Evolutionary conservation across 2,888 invertebrate species (phyloP).

Genomic region (Parnassius orleans): DNA sequence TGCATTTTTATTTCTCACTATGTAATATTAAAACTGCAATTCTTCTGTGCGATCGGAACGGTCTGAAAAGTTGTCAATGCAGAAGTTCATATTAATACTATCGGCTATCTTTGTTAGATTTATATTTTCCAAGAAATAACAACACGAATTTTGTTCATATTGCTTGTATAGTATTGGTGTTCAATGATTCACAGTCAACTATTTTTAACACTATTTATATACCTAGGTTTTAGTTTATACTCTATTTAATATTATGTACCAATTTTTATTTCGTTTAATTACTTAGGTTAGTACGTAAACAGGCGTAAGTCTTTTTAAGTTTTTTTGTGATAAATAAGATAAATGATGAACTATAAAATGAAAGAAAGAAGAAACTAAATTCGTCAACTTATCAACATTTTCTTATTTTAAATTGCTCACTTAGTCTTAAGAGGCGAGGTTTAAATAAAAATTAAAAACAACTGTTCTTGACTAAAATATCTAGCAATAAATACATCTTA

Average conservation of each 20-base stretch:
- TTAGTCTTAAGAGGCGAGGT: constrained; percentile 31
- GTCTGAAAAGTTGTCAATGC: too few relatives aligned
- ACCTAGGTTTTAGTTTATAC: not conserved
- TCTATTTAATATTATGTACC: not conserved
- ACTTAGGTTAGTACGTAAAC: not conserved
- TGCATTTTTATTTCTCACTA: too few relatives aligned
- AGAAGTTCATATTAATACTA: too few relatives aligned
- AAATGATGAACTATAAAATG: not conserved
- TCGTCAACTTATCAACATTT: constrained; percentile 9
- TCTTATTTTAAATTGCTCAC: constrained; percentile 15
- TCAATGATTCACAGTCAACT: not conserved
- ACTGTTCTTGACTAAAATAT: constrained; percentile 16
- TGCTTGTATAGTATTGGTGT: too few relatives aligned
- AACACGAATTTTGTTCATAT: too few relatives aligned
- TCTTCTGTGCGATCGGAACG: too few relatives aligned
- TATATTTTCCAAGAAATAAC: too few relatives aligned
- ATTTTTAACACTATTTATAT: not conserved
- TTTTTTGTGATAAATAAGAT: not conserved
- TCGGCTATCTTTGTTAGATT: too few relatives aligned
- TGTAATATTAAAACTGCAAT: too few relatives aligned
- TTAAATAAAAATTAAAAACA: constrained; percentile 26
- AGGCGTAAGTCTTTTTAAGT: constrained; percentile 7
- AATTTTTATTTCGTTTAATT: constrained; percentile 11
- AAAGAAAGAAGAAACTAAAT: not conserved
- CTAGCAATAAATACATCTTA: constrained; percentile 62